Conservation (phyloP, 92 coral and sea anemone genomes). For the Chrysogorgia sp. region DNA sequence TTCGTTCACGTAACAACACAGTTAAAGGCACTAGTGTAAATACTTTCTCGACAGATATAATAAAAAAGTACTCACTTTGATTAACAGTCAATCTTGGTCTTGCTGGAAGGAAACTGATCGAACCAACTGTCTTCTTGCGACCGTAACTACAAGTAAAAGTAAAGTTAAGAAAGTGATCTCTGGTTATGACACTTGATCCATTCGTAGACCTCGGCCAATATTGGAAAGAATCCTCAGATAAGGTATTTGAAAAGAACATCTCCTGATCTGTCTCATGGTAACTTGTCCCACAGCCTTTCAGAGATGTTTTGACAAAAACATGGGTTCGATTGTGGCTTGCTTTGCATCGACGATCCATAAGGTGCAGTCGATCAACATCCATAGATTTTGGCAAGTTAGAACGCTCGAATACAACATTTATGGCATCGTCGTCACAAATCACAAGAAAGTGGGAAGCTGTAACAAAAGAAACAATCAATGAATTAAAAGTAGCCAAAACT, state of each 20-base stretch:
- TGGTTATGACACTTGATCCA: not conserved
- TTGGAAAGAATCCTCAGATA: not conserved
- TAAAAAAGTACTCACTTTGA: no score
- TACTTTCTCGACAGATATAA: no score
- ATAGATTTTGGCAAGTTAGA: constrained; percentile 3
- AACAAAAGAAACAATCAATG: not conserved
- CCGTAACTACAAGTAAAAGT: constrained; percentile 12
- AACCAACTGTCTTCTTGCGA: constrained; percentile 18
- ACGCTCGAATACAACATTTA: not conserved
- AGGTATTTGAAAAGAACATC: constrained; percentile 14
- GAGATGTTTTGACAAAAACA: constrained; percentile 10
- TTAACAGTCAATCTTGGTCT: not conserved
- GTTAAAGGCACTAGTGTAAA: no score
- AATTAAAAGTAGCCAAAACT: no score
- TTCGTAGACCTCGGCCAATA: not conserved
- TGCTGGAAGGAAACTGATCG: constrained; percentile 14
- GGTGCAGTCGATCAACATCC: constrained; percentile 7
- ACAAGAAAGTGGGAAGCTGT: constrained; percentile 18
- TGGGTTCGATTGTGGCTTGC: constrained; percentile 14
- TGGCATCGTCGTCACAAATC: not conserved
- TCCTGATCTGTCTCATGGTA: constrained; percentile 5
- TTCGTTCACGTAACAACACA: no score
- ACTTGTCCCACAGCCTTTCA: constrained; percentile 18
- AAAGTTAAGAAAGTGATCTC: not conserved
- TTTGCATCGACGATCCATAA: constrained; percentile 5